These are phyloP conservation scores for Mayetiola destructor DNA, from an alignment of 2,888 invertebrate genomes.

Conservation along the genomic window DNA sequence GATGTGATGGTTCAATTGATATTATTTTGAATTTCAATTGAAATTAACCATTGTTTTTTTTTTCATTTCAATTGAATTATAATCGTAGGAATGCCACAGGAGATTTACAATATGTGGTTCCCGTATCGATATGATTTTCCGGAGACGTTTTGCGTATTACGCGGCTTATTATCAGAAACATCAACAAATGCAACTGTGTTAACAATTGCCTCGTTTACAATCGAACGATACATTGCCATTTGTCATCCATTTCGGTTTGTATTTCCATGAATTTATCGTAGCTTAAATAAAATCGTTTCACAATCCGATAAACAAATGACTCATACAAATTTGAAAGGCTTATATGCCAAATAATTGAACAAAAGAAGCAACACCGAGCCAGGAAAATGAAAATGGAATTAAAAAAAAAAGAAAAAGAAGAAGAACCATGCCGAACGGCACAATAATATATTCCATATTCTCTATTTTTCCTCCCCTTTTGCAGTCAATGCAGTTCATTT, in stretches of 20 bases:
- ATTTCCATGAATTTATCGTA: too few species aligned
- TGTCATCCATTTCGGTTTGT: constrained; percentile 57
- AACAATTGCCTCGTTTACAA: constrained; percentile 76
- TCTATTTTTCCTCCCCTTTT: constrained; percentile 35
- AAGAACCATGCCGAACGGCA: neutral
- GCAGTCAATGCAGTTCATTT: too few species aligned
- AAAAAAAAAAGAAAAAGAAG: neutral
- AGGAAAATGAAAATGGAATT: neutral
- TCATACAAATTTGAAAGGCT: too few species aligned
- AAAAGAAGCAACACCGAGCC: neutral
- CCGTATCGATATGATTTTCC: constrained; percentile 60
- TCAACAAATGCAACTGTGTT: constrained; percentile 72
- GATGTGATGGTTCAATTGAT: too few species aligned
- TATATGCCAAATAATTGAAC: neutral
- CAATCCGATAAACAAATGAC: too few species aligned
- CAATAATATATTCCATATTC: neutral
- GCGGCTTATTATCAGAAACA: constrained; percentile 71
- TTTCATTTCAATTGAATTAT: constrained; percentile 11
- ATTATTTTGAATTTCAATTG: too few species aligned
- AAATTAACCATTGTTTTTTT: too few species aligned
- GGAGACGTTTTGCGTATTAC: constrained; percentile 58
- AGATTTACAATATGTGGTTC: constrained; percentile 61
- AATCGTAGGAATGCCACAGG: constrained; percentile 54
- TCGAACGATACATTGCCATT: constrained; percentile 77
- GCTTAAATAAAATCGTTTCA: too few species aligned